These are phyloP conservation scores for Galeruca laticollis DNA, from an alignment of 2,888 invertebrate species.

Conservation along the genomic window DNA sequence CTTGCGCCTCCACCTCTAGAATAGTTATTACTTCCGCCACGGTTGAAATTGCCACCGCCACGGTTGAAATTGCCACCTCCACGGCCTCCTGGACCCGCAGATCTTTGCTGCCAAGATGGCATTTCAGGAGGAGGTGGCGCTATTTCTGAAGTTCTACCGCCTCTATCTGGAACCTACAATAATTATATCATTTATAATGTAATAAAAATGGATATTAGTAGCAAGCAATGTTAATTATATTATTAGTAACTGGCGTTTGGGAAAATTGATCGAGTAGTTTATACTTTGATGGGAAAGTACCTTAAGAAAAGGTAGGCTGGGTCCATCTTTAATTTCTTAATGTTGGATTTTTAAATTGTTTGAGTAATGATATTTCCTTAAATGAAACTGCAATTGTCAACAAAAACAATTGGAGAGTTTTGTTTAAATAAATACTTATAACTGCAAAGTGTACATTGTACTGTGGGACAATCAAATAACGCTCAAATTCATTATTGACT, in stretches of 20 bases:
- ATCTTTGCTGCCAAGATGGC: conserved; percentile 91
- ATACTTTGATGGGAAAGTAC: too few relatives aligned
- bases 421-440: too few relatives aligned
- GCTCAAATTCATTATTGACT: too few relatives aligned
- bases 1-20: conserved; percentile 54
- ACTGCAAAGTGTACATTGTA: too few relatives aligned
- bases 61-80: conserved; percentile 63
- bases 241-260: neutral
- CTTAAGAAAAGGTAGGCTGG: too few relatives aligned
- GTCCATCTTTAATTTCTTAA: too few relatives aligned
- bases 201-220: neutral
- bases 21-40: conserved; percentile 53
- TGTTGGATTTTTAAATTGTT: too few relatives aligned
- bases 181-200: conserved; percentile 6
- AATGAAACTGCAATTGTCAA: too few relatives aligned
- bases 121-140: conserved; percentile 96
- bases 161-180: conserved; percentile 90
- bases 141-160: conserved; percentile 91
- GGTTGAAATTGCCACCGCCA: conserved; percentile 58
- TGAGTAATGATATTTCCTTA: too few relatives aligned
- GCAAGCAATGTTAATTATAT: neutral
- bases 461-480: too few relatives aligned
- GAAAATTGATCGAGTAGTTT: too few relatives aligned
- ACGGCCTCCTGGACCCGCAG: conserved; percentile 67
- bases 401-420: too few relatives aligned